Base-by-base conservation (phyloP, 2,888 invertebrate genomes). In the Netelia inedita region DNA sequence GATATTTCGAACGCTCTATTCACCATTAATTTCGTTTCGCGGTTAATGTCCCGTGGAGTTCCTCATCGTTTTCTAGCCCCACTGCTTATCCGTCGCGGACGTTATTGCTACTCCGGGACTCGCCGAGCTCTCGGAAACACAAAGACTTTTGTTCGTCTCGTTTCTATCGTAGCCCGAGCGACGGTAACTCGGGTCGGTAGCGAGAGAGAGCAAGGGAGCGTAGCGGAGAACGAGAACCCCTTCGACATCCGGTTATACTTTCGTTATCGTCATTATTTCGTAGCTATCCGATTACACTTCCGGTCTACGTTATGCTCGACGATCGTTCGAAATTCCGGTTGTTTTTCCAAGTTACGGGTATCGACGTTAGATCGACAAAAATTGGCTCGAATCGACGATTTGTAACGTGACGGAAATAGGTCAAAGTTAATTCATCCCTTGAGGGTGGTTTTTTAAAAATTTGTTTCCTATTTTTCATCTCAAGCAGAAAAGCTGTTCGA, bases 111-210 rank as follows among this genome's bases (percentile, higher is more conserved):
- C 81, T 63, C 3, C 5, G n/a, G 28, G 14, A 28, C 41, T 46
- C 73, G 16, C 1, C 19, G 71, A 65, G 35, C 50, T 85, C 82
- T 76, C 61, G 74, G 76, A 81, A 79, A 86, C 35, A 35, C 83
- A 83, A 83, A 81, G 79, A 73, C 79, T 74, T 75, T 61, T 53
- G 71, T 79, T 79, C 76, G 61, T 14, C 11, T 16, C 11, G 28
- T 61, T 23, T 61, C 61, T 9, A 14, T 28, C 21, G 57, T 19
- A 16, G 57, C 8, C 57, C 2, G 57, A n/a, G 2, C 5, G 16
- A 57, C 3, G 53, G 53, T 5, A 35, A 35, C 35, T 35, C 35
- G 35, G 8, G 8, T 6, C 3, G 35, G 1, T 6, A 35, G 35
- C 6, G 35, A 5, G 35, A 35, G 35, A 35, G 35, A 35, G 35